A percentile compares a stretch with the other conserved stretches of the same genome.
phyloP scores from a whole-genome alignment of 2,797 vertebrate genomes.

The Danio kyathit region DNA sequence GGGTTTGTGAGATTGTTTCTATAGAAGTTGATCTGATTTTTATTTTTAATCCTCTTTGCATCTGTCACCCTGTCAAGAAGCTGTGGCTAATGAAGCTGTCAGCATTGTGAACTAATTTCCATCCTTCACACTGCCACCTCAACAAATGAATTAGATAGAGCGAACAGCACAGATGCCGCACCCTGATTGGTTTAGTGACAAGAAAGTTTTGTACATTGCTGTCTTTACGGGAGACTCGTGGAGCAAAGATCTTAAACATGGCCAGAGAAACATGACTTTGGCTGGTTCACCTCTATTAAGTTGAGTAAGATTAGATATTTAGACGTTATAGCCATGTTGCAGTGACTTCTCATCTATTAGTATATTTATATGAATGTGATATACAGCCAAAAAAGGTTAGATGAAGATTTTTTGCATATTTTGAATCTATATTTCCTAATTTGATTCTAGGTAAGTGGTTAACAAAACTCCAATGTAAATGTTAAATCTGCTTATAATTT shows the following conservation, averaged over 20 bases:
- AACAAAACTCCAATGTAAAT: neutral
- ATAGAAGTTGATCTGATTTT: neutral
- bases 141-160: slow-evolving; percentile 48
- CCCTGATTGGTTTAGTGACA: neutral
- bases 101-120: slow-evolving; percentile 43
- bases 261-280: too few species aligned
- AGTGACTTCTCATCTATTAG: neutral
- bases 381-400: neutral
- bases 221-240: too few species aligned
- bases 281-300: neutral
- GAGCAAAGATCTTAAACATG: neutral
- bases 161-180: slow-evolving; percentile 5
- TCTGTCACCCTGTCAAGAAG: slow-evolving; percentile 30
- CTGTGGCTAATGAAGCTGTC: slow-evolving; percentile 58
- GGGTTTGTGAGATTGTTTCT: neutral
- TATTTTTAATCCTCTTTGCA: neutral
- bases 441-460: neutral
- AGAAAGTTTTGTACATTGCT: neutral
- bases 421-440: too few species aligned
- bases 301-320: neutral
- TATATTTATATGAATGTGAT: neutral
- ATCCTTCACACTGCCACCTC: slow-evolving; percentile 30
- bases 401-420: too few species aligned
- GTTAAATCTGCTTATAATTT: neutral
- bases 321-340: neutral